Base-by-base conservation (phyloP, 2,797 vertebrate genomes). In the Dermochelys coriacea region DNA sequence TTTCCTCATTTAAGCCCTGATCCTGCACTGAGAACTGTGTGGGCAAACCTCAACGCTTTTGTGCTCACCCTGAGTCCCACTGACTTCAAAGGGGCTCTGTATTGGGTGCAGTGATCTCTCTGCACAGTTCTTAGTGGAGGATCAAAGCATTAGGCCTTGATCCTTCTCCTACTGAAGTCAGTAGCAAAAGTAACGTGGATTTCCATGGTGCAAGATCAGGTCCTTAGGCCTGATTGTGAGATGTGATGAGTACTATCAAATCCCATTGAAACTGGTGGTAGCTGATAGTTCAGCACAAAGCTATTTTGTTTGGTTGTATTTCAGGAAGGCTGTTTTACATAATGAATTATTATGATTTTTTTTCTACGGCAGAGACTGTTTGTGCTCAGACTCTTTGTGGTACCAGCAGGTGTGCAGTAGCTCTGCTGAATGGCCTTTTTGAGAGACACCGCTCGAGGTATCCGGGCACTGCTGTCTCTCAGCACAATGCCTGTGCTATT, bases 401-500 rank as follows among this genome's bases (percentile, higher is more conserved):
- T 31, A 41, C 4, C 61, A 45, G 54, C 86, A 80, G 50, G 47
- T n/a, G 34, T 50, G 41, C 81, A 82, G 59, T 59, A 59, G 88
- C 29, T 52, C 45, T 82, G 51, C 50, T 64, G 61, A 75, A 81
- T 61, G 86, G 83, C n/a, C 16, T 93, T 0, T 94, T 93, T 89
- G 25, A 10, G 74, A 49, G 41, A 77, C 6, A 7, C 45, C 1
- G 6, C 29, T 47, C 1, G 25, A 18, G 74, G 25, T 49, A 77
- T 47, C 27, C 82, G 79, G n/a, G 37, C 45, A 3, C 52, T 89
- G 31, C 86, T 61, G 68, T 81, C 49, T 95, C 68, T 71, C 68
- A 57, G 77, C 52, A 93, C 79, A 93, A 93, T 93, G 87, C 45
- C 93, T 91, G 84, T 94, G 85, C 93, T 93, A 85, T 93, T 85